phyloP scores from a whole-genome alignment of 2,113 vertebrate species.

The Heloderma charlesbogerti region DNA sequence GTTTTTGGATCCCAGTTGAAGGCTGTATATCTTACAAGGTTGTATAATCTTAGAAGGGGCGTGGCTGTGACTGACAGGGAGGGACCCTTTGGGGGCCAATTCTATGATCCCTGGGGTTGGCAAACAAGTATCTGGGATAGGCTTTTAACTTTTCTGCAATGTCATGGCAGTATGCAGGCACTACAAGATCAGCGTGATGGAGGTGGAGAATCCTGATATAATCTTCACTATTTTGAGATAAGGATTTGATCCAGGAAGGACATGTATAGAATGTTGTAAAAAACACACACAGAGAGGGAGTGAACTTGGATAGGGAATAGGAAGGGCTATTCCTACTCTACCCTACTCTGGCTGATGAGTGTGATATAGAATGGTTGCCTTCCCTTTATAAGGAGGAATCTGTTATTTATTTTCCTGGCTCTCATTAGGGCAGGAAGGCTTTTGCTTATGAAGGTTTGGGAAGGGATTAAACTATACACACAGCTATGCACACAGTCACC shows the following conservation, averaged over 20 bases:
- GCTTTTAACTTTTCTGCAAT: not conserved
- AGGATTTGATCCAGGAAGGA: not conserved
- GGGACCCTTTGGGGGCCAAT: not conserved
- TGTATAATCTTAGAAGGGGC: no score
- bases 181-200: not conserved
- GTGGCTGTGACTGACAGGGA: no score
- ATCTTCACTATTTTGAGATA: not conserved
- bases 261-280: not conserved
- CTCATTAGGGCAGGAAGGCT: not conserved
- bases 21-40: no score
- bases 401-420: not conserved
- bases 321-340: no score
- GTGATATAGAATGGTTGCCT: not conserved
- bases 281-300: not conserved
- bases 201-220: not conserved
- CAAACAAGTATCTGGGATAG: not conserved
- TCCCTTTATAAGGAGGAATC: not conserved
- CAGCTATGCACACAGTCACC: no score
- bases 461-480: not conserved
- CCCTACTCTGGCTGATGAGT: no score
- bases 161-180: not conserved
- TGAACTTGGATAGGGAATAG: not conserved
- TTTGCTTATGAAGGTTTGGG: not conserved
- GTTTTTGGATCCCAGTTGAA: no score
- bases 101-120: not conserved